Evolutionary conservation across 2,113 vertebrate genomes (phyloP).

Genomic region (Dunckerocampus dactyliophorus): DNA sequence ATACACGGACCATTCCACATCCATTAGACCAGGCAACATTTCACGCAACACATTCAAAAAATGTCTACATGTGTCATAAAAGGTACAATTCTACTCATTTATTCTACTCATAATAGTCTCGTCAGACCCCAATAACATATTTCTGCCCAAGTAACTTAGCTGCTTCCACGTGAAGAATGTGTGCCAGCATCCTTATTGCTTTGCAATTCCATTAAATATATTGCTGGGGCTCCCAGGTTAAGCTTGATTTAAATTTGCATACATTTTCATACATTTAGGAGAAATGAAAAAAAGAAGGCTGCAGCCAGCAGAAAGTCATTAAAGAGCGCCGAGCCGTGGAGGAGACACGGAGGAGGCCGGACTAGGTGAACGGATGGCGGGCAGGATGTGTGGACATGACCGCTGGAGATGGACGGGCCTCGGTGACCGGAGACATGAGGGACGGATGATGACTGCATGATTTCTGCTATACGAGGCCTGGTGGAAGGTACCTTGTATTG

Average conservation of each 20-base stretch:
- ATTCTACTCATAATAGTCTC: constrained; percentile 53
- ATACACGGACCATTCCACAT: constrained; percentile 10
- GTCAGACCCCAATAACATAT: constrained; percentile 66
- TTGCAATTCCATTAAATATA: constrained; percentile 98
- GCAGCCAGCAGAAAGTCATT: constrained; percentile 93
- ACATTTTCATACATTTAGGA: constrained; percentile 99
- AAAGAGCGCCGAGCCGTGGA: constrained; percentile 84
- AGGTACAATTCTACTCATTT: constrained; percentile 3
- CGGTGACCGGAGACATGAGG: constrained; percentile 27
- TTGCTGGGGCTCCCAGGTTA: constrained; percentile 93
- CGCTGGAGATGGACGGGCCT: constrained; percentile 40
- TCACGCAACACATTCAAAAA: constrained; percentile 4
- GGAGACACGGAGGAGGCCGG: constrained; percentile 70
- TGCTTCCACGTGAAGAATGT: constrained; percentile 80
- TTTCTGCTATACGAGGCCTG: background rate
- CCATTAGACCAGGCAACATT: background rate
- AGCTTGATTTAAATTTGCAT: constrained; percentile 99
- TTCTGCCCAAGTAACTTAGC: constrained; percentile 76
- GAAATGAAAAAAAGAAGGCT: constrained; percentile 97
- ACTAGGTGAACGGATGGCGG: constrained; percentile 82
- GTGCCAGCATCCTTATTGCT: constrained; percentile 86
- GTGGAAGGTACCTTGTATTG: background rate
- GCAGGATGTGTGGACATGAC: constrained; percentile 43
- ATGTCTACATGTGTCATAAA: background rate
- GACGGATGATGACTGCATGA: constrained; percentile 1